A percentile compares a stretch with the other conserved stretches of the same genome.
phyloP scores from a whole-genome alignment of 2,888 invertebrate genomes.

The Cosmia pyralina region DNA sequence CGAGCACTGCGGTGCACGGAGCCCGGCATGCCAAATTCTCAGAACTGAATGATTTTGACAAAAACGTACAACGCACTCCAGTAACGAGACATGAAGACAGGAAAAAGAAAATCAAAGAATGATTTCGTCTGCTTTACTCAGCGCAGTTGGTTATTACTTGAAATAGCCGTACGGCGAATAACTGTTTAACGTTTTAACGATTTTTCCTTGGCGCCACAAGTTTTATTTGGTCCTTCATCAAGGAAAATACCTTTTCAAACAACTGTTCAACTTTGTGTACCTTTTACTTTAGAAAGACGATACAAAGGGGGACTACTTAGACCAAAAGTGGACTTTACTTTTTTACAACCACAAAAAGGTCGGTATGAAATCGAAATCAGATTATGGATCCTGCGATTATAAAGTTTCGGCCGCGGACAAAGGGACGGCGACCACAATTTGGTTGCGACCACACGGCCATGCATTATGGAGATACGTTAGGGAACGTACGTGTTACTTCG shows the following conservation, averaged over 20 bases:
- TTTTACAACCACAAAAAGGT: constrained; percentile 85
- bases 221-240: constrained; percentile 69
- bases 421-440: constrained; percentile 75
- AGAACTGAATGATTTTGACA: constrained; percentile 74
- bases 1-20: constrained; percentile 62
- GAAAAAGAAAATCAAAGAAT: constrained; percentile 65
- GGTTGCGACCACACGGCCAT: constrained; percentile 78
- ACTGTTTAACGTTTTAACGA: constrained; percentile 53
- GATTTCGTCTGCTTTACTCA: constrained; percentile 48
- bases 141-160: constrained; percentile 59
- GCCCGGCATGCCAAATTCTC: constrained; percentile 70
- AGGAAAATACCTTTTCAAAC: constrained; percentile 72
- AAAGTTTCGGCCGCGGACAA: constrained; percentile 81
- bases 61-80: constrained; percentile 67
- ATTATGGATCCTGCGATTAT: constrained; percentile 84
- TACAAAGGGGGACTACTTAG: constrained; percentile 76
- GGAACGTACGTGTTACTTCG: constrained; percentile 71
- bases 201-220: constrained; percentile 67
- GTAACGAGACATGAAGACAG: constrained; percentile 63
- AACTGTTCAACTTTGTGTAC: constrained; percentile 74
- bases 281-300: constrained; percentile 74
- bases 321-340: constrained; percentile 79
- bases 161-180: constrained; percentile 52
- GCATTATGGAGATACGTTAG: constrained; percentile 73
- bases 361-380: constrained; percentile 85